Percentiles rank a stretch among this genome's conserved stretches.
These are phyloP conservation scores for Reinhardtius hippoglossoides DNA, from an alignment of 2,113 vertebrate species.

Conservation along the genomic window DNA sequence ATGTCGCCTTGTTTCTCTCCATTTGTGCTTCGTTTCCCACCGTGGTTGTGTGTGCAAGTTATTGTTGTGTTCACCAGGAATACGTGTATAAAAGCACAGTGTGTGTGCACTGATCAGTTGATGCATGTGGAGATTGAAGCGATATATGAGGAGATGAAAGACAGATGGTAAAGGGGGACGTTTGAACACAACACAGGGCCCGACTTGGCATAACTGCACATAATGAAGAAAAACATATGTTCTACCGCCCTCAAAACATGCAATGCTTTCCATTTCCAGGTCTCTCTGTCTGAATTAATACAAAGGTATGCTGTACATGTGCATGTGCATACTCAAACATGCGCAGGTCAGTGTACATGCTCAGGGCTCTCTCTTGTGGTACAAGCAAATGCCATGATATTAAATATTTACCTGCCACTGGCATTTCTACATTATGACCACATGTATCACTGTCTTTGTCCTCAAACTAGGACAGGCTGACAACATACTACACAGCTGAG, in stretches of 20 bases:
- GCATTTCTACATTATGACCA: background rate
- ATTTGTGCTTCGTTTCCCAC: conserved; percentile 2
- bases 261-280: background rate
- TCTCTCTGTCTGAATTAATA: too few species aligned
- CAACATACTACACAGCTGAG: conserved; percentile 84
- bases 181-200: conserved; percentile 60
- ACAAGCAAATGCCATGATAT: too few species aligned
- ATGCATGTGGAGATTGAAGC: conserved; percentile 58
- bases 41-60: conserved; percentile 13
- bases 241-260: conserved; percentile 37
- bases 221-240: conserved; percentile 71
- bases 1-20: conserved; percentile 26
- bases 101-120: conserved; percentile 52
- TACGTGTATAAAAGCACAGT: conserved; percentile 18
- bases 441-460: background rate
- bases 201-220: conserved; percentile 69
- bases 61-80: conserved; percentile 16
- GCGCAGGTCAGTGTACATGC: conserved; percentile 95
- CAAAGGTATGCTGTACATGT: conserved; percentile 5
- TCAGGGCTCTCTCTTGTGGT: conserved; percentile 79
- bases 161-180: conserved; percentile 54
- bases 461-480: background rate
- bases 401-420: too few species aligned
- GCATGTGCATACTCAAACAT: conserved; percentile 90
- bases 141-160: conserved; percentile 74